A percentile compares a stretch with the other conserved stretches of the same genome.
These are phyloP conservation scores for Xanthia togata DNA, from an alignment of 2,888 invertebrate genomes.

Conservation along the genomic window DNA sequence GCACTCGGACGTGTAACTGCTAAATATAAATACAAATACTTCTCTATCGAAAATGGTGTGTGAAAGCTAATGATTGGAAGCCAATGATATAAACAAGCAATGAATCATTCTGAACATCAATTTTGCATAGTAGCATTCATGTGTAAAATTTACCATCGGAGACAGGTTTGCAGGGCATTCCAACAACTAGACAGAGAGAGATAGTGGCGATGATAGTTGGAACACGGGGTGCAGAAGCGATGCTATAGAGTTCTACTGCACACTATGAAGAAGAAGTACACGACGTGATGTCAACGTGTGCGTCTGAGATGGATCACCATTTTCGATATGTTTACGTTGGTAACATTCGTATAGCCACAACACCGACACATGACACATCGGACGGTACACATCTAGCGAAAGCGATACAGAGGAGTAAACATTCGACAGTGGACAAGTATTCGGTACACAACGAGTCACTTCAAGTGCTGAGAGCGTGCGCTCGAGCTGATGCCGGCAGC, in stretches of 20 bases:
- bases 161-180: constrained; percentile 67
- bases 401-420: constrained; percentile 81
- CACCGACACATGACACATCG: constrained; percentile 78
- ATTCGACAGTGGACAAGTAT: constrained; percentile 69
- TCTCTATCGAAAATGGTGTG: constrained; percentile 86
- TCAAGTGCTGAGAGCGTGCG: constrained; percentile 63
- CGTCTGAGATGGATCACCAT: constrained; percentile 79
- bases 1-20: constrained; percentile 69
- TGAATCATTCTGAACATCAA: constrained; percentile 81
- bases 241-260: constrained; percentile 71
- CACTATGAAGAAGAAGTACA: constrained; percentile 69
- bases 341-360: constrained; percentile 79
- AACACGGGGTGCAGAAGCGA: constrained; percentile 73
- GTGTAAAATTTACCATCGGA: constrained; percentile 77
- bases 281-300: constrained; percentile 70
- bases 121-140: constrained; percentile 84
- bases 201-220: constrained; percentile 65
- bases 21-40: constrained; percentile 69
- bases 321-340: constrained; percentile 81
- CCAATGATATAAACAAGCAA: constrained; percentile 79
- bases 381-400: constrained; percentile 80
- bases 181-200: constrained; percentile 70
- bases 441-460: constrained; percentile 67
- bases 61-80: constrained; percentile 79
- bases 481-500: constrained; percentile 37